Evolutionary conservation across 2,797 vertebrate genomes (phyloP).

Genomic region (Toxotes lorentzi): DNA sequence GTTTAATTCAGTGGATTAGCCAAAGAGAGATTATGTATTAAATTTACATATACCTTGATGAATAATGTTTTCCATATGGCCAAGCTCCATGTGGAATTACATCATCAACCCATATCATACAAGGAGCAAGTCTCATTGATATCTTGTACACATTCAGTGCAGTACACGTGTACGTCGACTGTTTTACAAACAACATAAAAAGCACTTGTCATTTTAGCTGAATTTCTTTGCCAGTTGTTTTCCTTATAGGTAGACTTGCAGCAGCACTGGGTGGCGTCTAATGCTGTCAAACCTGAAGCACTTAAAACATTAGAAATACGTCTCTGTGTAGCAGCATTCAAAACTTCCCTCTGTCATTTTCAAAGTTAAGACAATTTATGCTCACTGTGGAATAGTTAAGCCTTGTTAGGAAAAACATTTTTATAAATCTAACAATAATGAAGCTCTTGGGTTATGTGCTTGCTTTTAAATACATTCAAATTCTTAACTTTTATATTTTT

Average conservation of each 20-base stretch:
- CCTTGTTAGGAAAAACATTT: constrained; percentile 8
- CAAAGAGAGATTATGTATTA: background rate
- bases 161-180: background rate
- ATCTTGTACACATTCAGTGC: constrained; percentile 12
- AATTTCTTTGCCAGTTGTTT: constrained; percentile 31
- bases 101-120: constrained; percentile 1
- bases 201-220: constrained; percentile 41
- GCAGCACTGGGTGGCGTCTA: constrained; percentile 17
- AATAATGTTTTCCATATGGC: background rate
- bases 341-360: constrained; percentile 31
- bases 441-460: constrained; percentile 33
- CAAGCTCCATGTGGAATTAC: too few relatives aligned
- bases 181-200: constrained; percentile 42
- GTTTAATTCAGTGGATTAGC: background rate
- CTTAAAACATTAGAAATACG: constrained; percentile 26
- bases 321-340: constrained; percentile 28
- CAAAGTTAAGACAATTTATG: constrained; percentile 7
- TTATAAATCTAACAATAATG: constrained; percentile 34
- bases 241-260: constrained; percentile 14
- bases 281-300: constrained; percentile 46
- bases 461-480: constrained; percentile 22
- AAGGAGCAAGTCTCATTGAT: background rate
- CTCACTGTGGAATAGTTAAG: constrained; percentile 1
- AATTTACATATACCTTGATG: background rate
- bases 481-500: constrained; percentile 15